Conservation (phyloP, 2,113 vertebrate species). For the Pachypanchax playfairii region DNA sequence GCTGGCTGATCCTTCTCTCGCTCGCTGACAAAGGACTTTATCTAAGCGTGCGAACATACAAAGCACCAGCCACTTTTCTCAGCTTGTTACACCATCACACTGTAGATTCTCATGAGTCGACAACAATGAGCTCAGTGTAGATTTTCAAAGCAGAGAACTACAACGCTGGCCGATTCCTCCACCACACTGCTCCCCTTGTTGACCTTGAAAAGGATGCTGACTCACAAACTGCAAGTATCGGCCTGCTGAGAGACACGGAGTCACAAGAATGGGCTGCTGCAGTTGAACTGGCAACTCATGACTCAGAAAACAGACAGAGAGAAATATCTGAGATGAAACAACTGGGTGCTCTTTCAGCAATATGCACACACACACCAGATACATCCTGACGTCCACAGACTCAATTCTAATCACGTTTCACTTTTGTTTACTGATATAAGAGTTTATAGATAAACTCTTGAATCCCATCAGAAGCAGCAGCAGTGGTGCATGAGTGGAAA, state of each 20-base stretch:
- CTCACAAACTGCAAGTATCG: constrained; percentile 63
- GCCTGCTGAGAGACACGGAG: constrained; percentile 43
- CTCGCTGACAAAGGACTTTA: constrained; percentile 58
- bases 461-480: too few species aligned
- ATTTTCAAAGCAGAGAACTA: constrained; percentile 33
- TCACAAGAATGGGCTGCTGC: constrained; percentile 40
- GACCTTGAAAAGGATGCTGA: constrained; percentile 74
- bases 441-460: neutral
- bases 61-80: constrained; percentile 46
- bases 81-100: constrained; percentile 55
- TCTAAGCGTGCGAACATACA: constrained; percentile 45
- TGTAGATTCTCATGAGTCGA: constrained; percentile 14
- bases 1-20: constrained; percentile 46
- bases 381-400: too few species aligned
- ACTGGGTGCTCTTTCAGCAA: neutral
- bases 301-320: neutral
- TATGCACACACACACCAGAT: too few species aligned
- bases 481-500: too few species aligned
- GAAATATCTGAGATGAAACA: neutral
- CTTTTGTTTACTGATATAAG: neutral
- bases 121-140: constrained; percentile 12
- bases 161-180: constrained; percentile 41
- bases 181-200: constrained; percentile 41
- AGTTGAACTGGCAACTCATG: constrained; percentile 26
- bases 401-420: neutral